Percentiles rank a stretch among this genome's conserved stretches.
Conservation (phyloP, 2,888 invertebrate species). For the Ecliptopera silaceata region DNA sequence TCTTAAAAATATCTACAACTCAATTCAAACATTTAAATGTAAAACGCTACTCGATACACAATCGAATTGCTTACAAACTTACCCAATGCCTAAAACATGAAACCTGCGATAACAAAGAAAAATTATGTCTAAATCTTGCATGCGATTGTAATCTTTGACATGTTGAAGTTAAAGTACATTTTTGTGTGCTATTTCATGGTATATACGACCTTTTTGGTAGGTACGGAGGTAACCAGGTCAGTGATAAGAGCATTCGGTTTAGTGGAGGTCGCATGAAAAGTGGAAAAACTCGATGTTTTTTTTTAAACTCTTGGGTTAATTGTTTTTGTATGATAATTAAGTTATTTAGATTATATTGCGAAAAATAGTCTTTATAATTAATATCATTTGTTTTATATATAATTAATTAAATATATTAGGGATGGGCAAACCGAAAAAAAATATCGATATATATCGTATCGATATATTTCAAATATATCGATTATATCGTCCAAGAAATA, state of each 20-base stretch:
- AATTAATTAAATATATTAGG: too few relatives aligned
- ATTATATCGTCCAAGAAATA: too few relatives aligned
- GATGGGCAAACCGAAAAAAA: too few relatives aligned
- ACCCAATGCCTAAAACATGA: constrained; percentile 65
- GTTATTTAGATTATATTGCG: too few relatives aligned
- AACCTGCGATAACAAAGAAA: constrained; percentile 65
- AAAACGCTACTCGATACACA: constrained; percentile 42
- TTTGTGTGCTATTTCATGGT: constrained; percentile 26
- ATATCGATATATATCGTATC: too few relatives aligned
- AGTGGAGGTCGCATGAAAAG: constrained; percentile 70
- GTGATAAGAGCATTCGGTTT: constrained; percentile 65
- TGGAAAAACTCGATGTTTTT: constrained; percentile 52
- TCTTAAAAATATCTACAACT: constrained; percentile 11
- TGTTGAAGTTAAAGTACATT: constrained; percentile 37
- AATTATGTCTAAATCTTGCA: constrained; percentile 40
- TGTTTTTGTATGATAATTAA: constrained; percentile 1
- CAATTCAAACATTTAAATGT: constrained; percentile 26
- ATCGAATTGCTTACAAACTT: constrained; percentile 55
- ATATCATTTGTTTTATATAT: too few relatives aligned
- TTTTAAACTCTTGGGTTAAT: constrained; percentile 25
- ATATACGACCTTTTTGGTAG: constrained; percentile 48
- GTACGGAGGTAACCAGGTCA: constrained; percentile 70
- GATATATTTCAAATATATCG: too few relatives aligned
- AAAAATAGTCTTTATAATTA: too few relatives aligned
- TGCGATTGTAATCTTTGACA: constrained; percentile 39